Evolutionary conservation across 1,140 invertebrate genomes (phyloP), one percentile per base, ranked within the genome.

Genomic region (Anastrepha ludens): DNA sequence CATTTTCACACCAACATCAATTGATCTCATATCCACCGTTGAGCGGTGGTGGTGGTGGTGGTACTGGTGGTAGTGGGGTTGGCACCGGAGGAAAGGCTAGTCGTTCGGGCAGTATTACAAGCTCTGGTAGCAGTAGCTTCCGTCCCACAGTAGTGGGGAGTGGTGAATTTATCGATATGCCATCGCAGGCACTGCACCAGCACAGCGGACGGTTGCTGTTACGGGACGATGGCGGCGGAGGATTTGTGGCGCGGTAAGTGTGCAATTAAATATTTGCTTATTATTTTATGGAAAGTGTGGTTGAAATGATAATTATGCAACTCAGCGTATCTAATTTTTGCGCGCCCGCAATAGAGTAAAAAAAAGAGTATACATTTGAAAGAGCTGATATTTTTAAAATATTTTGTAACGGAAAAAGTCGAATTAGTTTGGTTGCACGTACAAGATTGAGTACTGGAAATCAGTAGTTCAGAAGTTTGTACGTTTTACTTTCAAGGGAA

Each of bases 1-100:
- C 89, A 91, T 90, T 91, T 90, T 89, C 91, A 89, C 89, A 88
- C 67, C 91, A 92, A 89, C 91, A 92, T 91, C 92, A 93, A 90
- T 91, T 93, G 91, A 93, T 93, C 92, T 93, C 92, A 92, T 93
- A 92, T 93, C 92, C 91, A 90, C 90, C 89, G 89, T 67, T 88
- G 74, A 58, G 47, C 29, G 70, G 67, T 74, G 15, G 70, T 89
- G 81, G 78, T 62, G 65, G 87, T 87, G 62, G 50, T 88, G 89
- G 15, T 88, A 13, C 3, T 64, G 87, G 85, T 65, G 87, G 88
- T 87, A 88, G 87, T 78, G 89, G 90, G 64, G 47, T 87, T 85
- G 47, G 88, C 89, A 11, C 87, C 87, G 85, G 88, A 85, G 88
- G 59, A 78, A 88, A 85, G 86, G 60, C 90, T 90, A 90, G 91